Evolutionary conservation across 2,888 invertebrate genomes (phyloP).

Genomic region (Campoplex nolae): DNA sequence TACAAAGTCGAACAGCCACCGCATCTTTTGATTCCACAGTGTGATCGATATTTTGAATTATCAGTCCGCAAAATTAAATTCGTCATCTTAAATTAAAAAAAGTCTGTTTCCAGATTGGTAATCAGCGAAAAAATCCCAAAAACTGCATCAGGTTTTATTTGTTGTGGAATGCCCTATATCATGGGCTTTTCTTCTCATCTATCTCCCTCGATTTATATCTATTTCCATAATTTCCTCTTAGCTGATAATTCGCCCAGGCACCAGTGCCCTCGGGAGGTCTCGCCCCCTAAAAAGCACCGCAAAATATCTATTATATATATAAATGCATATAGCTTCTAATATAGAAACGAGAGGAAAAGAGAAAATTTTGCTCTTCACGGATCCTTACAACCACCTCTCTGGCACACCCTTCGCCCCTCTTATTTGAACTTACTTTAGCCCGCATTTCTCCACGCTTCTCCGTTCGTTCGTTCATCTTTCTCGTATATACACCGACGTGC

Average conservation of each 20-base stretch:
- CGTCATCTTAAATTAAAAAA: no score
- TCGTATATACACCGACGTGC: conserved; percentile 63
- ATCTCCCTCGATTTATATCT: conserved; percentile 81
- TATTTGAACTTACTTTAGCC: conserved; percentile 61
- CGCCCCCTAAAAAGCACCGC: conserved; percentile 24
- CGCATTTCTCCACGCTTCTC: conserved; percentile 65
- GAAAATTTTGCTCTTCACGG: conserved; percentile 61
- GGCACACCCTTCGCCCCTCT: neutral
- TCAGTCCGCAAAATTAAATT: no score
- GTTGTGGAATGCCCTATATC: neutral
- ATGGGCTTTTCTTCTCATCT: conserved; percentile 52
- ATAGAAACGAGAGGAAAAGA: conserved; percentile 61
- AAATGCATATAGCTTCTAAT: conserved; percentile 47
- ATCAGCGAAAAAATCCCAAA: neutral
- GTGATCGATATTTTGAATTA: no score
- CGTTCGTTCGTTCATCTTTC: conserved; percentile 63
- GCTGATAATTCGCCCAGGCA: conserved; percentile 80
- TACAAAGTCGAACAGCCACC: no score
- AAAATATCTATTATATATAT: conserved; percentile 63
- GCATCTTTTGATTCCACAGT: no score
- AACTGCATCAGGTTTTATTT: neutral
- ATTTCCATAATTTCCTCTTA: conserved; percentile 84
- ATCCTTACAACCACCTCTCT: conserved; percentile 34
- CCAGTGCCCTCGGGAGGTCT: conserved; percentile 52
- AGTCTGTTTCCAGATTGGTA: no score